Percentiles rank a stretch among this genome's conserved stretches.
Evolutionary conservation across 2,888 invertebrate species (phyloP).

Genomic region (Eulithis testata): DNA sequence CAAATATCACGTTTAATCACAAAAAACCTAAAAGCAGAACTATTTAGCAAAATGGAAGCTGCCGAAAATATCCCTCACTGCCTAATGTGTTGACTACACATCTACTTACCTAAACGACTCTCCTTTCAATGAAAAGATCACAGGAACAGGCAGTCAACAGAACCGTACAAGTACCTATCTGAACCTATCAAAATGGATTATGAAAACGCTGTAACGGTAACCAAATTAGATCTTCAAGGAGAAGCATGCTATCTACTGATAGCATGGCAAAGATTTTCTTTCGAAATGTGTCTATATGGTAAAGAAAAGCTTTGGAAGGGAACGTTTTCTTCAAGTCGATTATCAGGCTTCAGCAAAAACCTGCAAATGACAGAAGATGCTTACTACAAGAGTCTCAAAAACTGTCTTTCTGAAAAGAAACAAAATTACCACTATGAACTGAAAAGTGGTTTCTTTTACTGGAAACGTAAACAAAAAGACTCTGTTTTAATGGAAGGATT

Average conservation of each 20-base stretch:
- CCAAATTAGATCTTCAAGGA: constrained; percentile 55
- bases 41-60: no score
- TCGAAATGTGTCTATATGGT: constrained; percentile 62
- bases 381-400: constrained; percentile 56
- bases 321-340: constrained; percentile 61
- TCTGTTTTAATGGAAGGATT: constrained; percentile 65
- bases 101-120: not conserved
- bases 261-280: constrained; percentile 64
- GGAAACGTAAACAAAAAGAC: constrained; percentile 60
- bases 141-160: not conserved
- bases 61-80: no score
- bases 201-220: constrained; percentile 62
- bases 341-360: constrained; percentile 64
- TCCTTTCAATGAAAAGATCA: not conserved
- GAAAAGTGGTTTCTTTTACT: constrained; percentile 70
- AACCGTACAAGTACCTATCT: not conserved
- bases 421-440: constrained; percentile 64
- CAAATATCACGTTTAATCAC: no score
- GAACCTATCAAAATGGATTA: constrained; percentile 53
- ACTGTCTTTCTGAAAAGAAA: constrained; percentile 57
- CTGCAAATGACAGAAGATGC: constrained; percentile 56
- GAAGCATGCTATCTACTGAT: constrained; percentile 60
- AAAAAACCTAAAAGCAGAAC: no score
- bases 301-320: constrained; percentile 65
- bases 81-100: no score